These are phyloP conservation scores for Bombus sibiricus DNA, from an alignment of 1,140 invertebrate genomes.

Conservation along the genomic window DNA sequence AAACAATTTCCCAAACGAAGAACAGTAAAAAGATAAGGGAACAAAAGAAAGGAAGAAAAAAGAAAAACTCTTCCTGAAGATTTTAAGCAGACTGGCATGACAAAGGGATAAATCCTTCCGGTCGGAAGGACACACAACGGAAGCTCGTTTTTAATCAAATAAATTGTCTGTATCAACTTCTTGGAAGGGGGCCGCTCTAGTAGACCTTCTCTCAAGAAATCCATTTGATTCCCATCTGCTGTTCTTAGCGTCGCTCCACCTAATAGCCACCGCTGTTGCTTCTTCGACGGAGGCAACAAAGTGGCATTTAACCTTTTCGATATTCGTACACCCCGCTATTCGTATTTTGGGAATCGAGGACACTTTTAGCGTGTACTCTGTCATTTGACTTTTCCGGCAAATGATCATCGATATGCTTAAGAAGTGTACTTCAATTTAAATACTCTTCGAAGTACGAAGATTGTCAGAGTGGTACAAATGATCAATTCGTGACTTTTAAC, in stretches of 20 bases:
- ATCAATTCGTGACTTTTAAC: no score
- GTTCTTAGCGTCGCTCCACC: no score
- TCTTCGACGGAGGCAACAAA: background rate
- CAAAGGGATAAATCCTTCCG: background rate
- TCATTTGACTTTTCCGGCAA: no score
- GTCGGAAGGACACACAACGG: background rate
- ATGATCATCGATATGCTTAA: no score
- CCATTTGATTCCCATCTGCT: background rate
- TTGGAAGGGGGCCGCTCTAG: background rate
- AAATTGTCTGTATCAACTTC: background rate
- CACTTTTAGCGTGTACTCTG: no score
- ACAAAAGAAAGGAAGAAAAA: background rate
- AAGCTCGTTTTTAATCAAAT: background rate
- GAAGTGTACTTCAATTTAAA: no score
- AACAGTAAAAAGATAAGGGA: background rate
- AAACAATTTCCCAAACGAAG: background rate
- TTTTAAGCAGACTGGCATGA: background rate
- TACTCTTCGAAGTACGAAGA: no score
- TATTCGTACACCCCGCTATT: no score
- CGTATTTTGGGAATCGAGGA: no score
- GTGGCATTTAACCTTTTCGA: no score
- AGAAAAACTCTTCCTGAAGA: background rate
- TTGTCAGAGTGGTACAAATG: no score
- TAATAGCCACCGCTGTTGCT: background rate
- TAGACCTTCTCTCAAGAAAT: background rate